Evolutionary conservation across 2,113 vertebrate species (phyloP).

Genomic region (Anseranas semipalmata): DNA sequence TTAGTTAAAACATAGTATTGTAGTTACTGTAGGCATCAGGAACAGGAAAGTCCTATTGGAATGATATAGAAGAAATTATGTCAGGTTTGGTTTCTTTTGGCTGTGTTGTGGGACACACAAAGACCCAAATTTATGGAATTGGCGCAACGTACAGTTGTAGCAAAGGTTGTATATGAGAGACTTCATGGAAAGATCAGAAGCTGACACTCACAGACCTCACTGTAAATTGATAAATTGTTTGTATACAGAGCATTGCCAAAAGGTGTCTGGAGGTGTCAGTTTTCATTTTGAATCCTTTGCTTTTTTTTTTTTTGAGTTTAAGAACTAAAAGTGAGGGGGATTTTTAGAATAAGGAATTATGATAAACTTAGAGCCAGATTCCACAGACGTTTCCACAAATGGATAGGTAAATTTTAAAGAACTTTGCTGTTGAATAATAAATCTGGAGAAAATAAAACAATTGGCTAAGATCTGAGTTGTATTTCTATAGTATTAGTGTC

Average conservation of each 20-base stretch:
- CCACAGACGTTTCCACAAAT: neutral
- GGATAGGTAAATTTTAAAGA: neutral
- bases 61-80: neutral
- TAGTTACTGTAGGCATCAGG: neutral
- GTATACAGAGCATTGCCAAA: neutral
- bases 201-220: fast-evolving
- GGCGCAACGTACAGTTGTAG: fast-evolving
- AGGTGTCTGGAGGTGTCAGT: neutral
- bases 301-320: neutral
- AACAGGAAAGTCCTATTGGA: no score
- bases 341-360: neutral
- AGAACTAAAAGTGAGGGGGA: neutral
- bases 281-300: neutral
- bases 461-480: neutral
- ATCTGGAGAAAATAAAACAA: neutral
- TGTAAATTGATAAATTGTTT: neutral
- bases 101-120: fast-evolving
- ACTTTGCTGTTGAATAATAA: neutral
- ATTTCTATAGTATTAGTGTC: neutral
- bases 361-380: no score
- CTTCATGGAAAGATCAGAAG: fast-evolving
- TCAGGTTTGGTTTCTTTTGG: no score
- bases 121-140: no score
- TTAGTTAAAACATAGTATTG: neutral
- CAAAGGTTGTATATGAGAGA: fast-evolving